These are phyloP conservation scores for Apodemia duryi DNA, from an alignment of 2,888 invertebrate species.

Conservation along the genomic window DNA sequence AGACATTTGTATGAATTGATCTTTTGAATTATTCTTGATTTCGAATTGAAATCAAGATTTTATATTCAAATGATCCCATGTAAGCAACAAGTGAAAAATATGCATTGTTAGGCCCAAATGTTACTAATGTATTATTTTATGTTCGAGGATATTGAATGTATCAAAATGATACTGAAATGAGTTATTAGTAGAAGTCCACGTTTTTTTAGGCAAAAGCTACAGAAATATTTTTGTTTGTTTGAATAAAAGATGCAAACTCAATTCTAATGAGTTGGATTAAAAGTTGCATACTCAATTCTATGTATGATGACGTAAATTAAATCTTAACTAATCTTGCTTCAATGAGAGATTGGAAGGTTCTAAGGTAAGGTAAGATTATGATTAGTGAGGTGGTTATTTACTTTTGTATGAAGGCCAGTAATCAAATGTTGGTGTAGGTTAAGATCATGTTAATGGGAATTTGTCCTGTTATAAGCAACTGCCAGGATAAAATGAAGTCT, in stretches of 20 bases:
- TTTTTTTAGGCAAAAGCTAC: not conserved
- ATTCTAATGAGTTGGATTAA: not conserved
- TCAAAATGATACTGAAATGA: not conserved
- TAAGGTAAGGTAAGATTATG: not conserved
- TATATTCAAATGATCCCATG: constrained; percentile 38
- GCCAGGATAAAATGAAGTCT: not conserved
- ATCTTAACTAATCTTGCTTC: not conserved
- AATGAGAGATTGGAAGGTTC: not conserved
- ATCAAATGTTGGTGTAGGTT: constrained; percentile 3
- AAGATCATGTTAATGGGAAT: constrained; percentile 2
- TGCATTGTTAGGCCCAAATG: not conserved
- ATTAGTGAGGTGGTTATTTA: not conserved
- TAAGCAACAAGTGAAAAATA: constrained; percentile 2
- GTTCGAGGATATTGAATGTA: constrained; percentile 7
- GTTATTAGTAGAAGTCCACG: not conserved
- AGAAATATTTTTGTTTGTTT: not conserved
- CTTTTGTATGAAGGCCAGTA: constrained; percentile 5
- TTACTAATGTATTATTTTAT: not conserved
- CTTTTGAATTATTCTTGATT: constrained; percentile 53
- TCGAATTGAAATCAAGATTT: constrained; percentile 51
- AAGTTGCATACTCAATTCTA: not conserved
- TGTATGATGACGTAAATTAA: not conserved
- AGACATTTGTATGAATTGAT: constrained; percentile 23
- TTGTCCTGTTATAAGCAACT: not conserved
- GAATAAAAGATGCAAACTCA: not conserved